Conservation (phyloP, 2,888 invertebrate genomes). For the Oligia latruncula region DNA sequence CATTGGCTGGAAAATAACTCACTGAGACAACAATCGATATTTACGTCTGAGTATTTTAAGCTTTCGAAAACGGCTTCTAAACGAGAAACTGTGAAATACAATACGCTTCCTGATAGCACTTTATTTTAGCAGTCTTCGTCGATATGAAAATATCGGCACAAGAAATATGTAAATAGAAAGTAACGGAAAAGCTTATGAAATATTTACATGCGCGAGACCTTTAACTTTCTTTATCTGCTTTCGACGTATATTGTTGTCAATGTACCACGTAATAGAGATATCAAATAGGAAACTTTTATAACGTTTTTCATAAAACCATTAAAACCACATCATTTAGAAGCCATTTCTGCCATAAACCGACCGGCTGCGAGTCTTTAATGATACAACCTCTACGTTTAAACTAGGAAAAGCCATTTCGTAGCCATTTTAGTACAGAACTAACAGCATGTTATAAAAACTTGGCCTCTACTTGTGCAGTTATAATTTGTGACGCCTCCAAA, state of each 20-base stretch:
- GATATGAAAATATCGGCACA: conserved; percentile 25
- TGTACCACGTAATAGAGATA: conserved; percentile 36
- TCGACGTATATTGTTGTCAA: conserved; percentile 16
- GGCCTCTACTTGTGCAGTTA: conserved; percentile 4
- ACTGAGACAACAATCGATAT: conserved; percentile 57
- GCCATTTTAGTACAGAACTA: conserved; percentile 22
- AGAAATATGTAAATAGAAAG: conserved; percentile 36
- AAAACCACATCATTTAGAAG: conserved; percentile 38
- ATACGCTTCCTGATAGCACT: conserved; percentile 8
- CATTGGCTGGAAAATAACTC: conserved; percentile 50
- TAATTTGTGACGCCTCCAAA: conserved; percentile 18
- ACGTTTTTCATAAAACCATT: conserved; percentile 39
- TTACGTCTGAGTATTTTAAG: conserved; percentile 44
- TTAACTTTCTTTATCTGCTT: conserved; percentile 39
- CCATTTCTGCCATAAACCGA: conserved; percentile 26
- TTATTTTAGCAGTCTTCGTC: conserved; percentile 4
- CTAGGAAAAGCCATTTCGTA: conserved; percentile 35
- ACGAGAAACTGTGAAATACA: conserved; percentile 23
- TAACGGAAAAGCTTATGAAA: conserved; percentile 48
- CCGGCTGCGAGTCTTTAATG: conserved; percentile 36
- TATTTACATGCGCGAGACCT: conserved; percentile 41
- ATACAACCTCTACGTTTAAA: conserved; percentile 25
- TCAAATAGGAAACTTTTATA: conserved; percentile 33
- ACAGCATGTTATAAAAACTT: conserved; percentile 17
- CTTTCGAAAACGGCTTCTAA: conserved; percentile 35